Base-by-base conservation (phyloP, 2,888 invertebrate genomes). In the Pteria penguin region DNA sequence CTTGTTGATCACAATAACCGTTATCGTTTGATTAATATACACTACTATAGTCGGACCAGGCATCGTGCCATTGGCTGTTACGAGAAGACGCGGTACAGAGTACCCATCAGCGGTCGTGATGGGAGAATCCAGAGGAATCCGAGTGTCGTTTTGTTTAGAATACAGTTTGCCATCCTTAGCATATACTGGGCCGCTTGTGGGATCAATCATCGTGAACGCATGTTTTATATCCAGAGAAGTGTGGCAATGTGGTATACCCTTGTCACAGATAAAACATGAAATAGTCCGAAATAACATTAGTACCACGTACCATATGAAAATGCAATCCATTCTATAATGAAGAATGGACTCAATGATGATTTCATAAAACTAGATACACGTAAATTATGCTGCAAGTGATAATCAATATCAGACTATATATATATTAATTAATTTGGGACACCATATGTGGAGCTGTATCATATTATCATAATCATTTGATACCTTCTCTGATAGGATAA, bases 41-140 rank as follows among this genome's bases (percentile, higher is more conserved):
- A 88, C 83, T 45, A 82, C 79, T 18, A 86, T 78, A 2, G 75
- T 58, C 2, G 87, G 86, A 29, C 86, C 86, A 0, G 86, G 86
- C 31, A 83, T 74, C 32, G 76, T 76, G 2, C 76, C 84, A 61
- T 86, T 86, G 8, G 84, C 75, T 8, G 77, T 78, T 11, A 84
- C 69, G 14, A 85, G 69, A 18, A 79, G 58, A 24, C 78, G 62
- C 4, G 75, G 36, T 18, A 70, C 61, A 18, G 54, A 24, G 33
- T 61, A 76, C 3, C 84, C 84, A 68, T 84, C 84, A 1, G 79
- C 78, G 0, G 80, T 77, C 4, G 78, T 82, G 29, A 83, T 79
- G 31, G 79, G 69, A 18, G 36, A 45, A 24, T n/a, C 33, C 3
- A 8, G 22, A 4, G 45, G 26, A 11, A 70, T 31, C 18, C 36